Evolutionary conservation across 2,888 invertebrate genomes (phyloP), one percentile per base, ranked within the genome.

Genomic region (Chymomyza caudatula): DNA sequence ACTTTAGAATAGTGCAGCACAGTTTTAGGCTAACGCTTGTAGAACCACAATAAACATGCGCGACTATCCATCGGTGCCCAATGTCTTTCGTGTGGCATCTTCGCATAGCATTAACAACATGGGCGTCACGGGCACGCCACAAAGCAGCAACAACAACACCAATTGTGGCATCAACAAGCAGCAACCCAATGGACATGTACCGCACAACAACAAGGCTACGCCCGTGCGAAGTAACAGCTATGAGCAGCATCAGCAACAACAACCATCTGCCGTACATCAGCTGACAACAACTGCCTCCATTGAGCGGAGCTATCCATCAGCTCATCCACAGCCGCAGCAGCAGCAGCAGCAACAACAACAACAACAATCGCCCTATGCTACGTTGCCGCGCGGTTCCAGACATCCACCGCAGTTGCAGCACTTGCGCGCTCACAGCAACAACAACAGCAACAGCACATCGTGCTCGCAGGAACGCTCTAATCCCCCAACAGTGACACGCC

Each of bases 51-150:
- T 42, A 43, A 74, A 68, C 69, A 90, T 90, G 90, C 87, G 87
- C 71, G 88, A 90, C 80, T 88, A 88, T 87, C 87, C 87, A 8
- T 78, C 86, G 58, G 85, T 89, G 73, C 89, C 90, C 63, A 89
- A 88, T 86, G 89, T 90, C 29, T 90, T 90, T 78, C 89, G 89
- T 60, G 88, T 86, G 63, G 86, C 86, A 54, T 89, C 89, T 60
- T 80, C 86, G 29, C 88, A 87, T 61, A 88, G 85, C 65, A 83
- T 87, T 54, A 87, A 89, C 67, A 83, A 77, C 58, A 70, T 86
- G 61, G 69, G 67, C 20, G 61, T 51, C 23, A 58, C 55, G 51
- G 64, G 53, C 59, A 71, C 59, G 65, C 65, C 63, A 1, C 44
- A 20, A 64, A 74, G 66, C 70, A 70, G 47, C 68, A 69, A 22